Percentiles rank a stretch among this genome's conserved stretches.
These are phyloP conservation scores for Rhagonycha fulva DNA, from an alignment of 2,888 invertebrate species.

Conservation along the genomic window DNA sequence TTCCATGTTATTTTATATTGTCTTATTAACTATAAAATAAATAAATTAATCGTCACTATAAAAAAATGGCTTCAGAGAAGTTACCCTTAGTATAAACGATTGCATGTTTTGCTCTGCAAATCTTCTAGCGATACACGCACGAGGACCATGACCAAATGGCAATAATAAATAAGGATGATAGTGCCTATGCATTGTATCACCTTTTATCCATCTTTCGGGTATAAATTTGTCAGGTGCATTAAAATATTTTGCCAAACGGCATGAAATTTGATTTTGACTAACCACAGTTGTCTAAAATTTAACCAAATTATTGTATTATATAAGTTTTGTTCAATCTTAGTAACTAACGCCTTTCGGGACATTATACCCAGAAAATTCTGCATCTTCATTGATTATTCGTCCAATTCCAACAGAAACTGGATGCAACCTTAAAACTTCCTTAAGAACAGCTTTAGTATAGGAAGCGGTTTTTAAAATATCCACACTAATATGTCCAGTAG, in stretches of 20 bases:
- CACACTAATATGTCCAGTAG: constrained; percentile 59
- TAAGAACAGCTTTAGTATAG: constrained; percentile 80
- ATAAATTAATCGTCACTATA: constrained; percentile 2
- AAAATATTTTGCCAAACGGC: constrained; percentile 74
- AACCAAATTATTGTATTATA: not conserved
- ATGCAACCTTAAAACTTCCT: constrained; percentile 81
- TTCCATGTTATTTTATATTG: constrained; percentile 68
- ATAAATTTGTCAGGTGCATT: too few species aligned
- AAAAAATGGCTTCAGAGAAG: constrained; percentile 28
- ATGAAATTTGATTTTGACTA: constrained; percentile 83
- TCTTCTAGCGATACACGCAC: too few species aligned
- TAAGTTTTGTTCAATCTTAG: not conserved
- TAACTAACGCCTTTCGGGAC: constrained; percentile 75
- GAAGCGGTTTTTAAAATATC: constrained; percentile 65
- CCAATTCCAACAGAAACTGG: constrained; percentile 86
- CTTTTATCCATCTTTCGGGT: too few species aligned
- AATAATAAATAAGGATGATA: too few species aligned
- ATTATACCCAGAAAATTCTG: constrained; percentile 70
- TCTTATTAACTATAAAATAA: constrained; percentile 63
- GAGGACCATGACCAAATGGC: too few species aligned
- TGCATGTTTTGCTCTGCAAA: too few species aligned
- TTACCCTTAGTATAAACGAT: constrained; percentile 72
- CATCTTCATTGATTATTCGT: constrained; percentile 70
- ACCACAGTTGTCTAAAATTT: constrained; percentile 79
- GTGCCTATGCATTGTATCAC: too few species aligned